Conservation (phyloP, 2,888 invertebrate species). For the Chesias legatella region DNA sequence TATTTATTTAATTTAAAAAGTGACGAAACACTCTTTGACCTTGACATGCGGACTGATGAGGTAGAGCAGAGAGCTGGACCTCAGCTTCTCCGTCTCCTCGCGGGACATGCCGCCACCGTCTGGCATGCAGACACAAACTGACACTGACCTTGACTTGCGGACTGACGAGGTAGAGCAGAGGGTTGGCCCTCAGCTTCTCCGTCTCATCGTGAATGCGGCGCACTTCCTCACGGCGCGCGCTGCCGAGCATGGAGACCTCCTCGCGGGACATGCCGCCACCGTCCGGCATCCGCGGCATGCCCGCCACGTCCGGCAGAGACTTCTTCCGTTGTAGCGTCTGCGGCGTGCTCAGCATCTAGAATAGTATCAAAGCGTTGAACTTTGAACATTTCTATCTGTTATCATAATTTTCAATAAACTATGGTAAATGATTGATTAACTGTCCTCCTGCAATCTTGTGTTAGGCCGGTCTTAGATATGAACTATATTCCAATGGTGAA, state of each 20-base stretch:
- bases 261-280: conserved; percentile 92
- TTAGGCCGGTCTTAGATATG: too few species aligned
- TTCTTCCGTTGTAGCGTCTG: conserved; percentile 94
- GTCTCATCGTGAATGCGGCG: conserved; percentile 94
- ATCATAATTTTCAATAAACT: too few species aligned
- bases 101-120: neutral
- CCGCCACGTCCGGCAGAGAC: conserved; percentile 97
- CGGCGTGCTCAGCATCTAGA: conserved; percentile 88
- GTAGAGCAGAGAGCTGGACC: too few species aligned
- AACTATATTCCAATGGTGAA: too few species aligned
- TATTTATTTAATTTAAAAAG: too few species aligned
- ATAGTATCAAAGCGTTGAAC: neutral
- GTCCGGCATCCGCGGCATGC: conserved; percentile 88
- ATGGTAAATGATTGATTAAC: too few species aligned
- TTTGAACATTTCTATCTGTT: neutral
- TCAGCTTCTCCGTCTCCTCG: too few species aligned
- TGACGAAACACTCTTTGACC: too few species aligned
- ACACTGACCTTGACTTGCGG: conserved; percentile 93
- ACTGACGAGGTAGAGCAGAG: conserved; percentile 96
- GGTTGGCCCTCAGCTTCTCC: conserved; percentile 95
- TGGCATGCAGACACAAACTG: conserved; percentile 24
- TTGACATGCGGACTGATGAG: neutral
- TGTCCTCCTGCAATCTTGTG: too few species aligned
- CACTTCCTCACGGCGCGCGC: conserved; percentile 96
- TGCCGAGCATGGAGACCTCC: conserved; percentile 96